A percentile compares a stretch with the other conserved stretches of the same genome.
Evolutionary conservation across 1,140 invertebrate species (phyloP).

Genomic region (Eurosta solidaginis): DNA sequence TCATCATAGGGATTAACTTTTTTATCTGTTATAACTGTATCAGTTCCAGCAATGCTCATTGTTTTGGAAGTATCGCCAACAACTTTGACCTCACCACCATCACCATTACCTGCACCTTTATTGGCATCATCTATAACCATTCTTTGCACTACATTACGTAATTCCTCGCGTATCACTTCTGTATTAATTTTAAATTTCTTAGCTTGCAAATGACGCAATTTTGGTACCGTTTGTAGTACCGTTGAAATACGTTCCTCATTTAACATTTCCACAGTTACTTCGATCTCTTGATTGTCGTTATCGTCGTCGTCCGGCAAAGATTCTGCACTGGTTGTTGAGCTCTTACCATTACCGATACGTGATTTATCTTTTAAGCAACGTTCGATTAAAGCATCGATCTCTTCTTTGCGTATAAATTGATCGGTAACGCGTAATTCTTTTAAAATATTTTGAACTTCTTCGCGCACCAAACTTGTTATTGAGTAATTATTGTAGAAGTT

Average conservation of each 20-base stretch:
- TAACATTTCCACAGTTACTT: constrained; percentile 18
- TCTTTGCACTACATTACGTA: constrained; percentile 3
- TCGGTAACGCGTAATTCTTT: constrained; percentile 21
- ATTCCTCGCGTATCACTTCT: constrained; percentile 9
- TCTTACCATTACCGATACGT: not conserved
- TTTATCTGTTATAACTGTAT: too few species aligned
- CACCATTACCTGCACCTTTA: not conserved
- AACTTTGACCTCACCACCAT: too few species aligned
- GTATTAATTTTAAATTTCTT: constrained; percentile 32
- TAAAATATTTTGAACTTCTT: constrained; percentile 32
- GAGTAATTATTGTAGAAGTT: constrained; percentile 20
- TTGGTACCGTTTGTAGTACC: constrained; percentile 28
- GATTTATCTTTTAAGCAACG: constrained; percentile 5
- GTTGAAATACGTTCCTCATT: constrained; percentile 24
- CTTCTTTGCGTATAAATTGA: constrained; percentile 29
- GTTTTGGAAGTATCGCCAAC: too few species aligned
- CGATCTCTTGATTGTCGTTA: constrained; percentile 27
- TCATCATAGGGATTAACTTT: too few species aligned
- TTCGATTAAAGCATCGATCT: constrained; percentile 29
- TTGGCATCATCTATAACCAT: not conserved
- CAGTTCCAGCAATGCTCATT: too few species aligned
- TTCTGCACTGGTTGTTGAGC: not conserved
- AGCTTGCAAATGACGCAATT: constrained; percentile 29
- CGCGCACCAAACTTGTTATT: constrained; percentile 26
- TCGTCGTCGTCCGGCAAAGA: not conserved